Evolutionary conservation across 2,113 vertebrate species (phyloP).

Genomic region (Tetraodon nigroviridis): DNA sequence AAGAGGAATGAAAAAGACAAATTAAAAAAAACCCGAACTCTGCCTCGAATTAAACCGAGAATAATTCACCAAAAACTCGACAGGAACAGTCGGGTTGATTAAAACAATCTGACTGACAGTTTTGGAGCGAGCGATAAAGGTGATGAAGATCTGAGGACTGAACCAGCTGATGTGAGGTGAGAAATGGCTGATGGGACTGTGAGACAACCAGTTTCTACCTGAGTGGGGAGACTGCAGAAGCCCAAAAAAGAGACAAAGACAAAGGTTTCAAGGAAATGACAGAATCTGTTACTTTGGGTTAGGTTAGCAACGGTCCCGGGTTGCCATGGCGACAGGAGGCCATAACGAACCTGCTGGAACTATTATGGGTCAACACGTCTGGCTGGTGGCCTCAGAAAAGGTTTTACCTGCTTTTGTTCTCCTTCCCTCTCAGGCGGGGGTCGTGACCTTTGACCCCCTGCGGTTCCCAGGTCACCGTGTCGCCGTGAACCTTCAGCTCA

Average conservation of each 20-base stretch:
- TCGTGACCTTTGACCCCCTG: slow-evolving; percentile 87
- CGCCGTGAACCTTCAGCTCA: slow-evolving; percentile 86
- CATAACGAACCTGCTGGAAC: no score
- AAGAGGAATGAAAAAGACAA: slow-evolving; percentile 6
- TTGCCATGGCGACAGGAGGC: no score
- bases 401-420: slow-evolving; percentile 86
- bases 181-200: slow-evolving; percentile 32
- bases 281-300: neutral
- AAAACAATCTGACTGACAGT: no score
- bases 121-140: no score
- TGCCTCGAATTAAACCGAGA: no score
- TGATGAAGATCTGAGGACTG: neutral
- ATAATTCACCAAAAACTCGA: no score
- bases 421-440: slow-evolving; percentile 83
- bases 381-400: no score
- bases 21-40: neutral
- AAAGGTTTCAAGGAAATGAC: neutral
- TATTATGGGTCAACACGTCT: no score
- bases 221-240: slow-evolving; percentile 45
- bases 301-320: no score
- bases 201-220: slow-evolving; percentile 51
- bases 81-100: no score
- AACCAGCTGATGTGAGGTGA: slow-evolving; percentile 24
- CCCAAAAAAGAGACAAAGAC: slow-evolving; percentile 33
- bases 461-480: slow-evolving; percentile 87